Evolutionary conservation across 2,113 vertebrate species (phyloP), one percentile per base, ranked within the genome.

Genomic region (Irena cyanogastra): DNA sequence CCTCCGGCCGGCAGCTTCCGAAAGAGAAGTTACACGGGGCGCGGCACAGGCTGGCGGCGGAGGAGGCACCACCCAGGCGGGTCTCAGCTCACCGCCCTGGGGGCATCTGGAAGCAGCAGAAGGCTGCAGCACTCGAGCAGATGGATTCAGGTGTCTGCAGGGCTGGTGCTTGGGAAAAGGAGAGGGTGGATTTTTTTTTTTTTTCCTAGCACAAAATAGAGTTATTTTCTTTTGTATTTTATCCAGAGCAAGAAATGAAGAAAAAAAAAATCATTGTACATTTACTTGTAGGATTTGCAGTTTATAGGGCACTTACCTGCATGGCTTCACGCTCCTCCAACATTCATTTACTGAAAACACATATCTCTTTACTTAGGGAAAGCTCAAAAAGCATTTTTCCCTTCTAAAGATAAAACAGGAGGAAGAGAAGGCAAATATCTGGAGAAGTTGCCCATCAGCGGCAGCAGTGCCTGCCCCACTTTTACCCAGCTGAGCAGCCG

Each of bases 1-100:
- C 2, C 35, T 8, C 23, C 7, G 37, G 16, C 13, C 2, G 1
- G 57, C 35, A 11, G 45, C n/a, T 80, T 41, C 28, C 70, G 5
- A 16, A 57, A 20, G 13, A 30, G 26, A 31, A 47, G 26, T 13
- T 15, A 19, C 9, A 0, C 1, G 5, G 74, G 11, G 23, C 14
- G n/a, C 13, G 3, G 1, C 72, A 3, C 16, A 3, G 63, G 74
- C 50, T 7, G 70, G 52, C 8, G 42, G 11, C 13, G 61, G 52
- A n/a, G 64, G 39, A 35, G 86, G 24, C 31, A 4, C n/a, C 6
- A 13, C 39, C 24, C 35, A 8, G 70, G 59, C 28, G 1, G 13
- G 6, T 66, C 28, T 37, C 22, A 6, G 5, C 21, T 47, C 21
- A 3, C 39, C 2, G 0, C n/a, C 13, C 6, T 0, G 5, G 45